Evolutionary conservation across 2,888 invertebrate genomes (phyloP), one percentile per base, ranked within the genome.

Genomic region (Trilocha varians): DNA sequence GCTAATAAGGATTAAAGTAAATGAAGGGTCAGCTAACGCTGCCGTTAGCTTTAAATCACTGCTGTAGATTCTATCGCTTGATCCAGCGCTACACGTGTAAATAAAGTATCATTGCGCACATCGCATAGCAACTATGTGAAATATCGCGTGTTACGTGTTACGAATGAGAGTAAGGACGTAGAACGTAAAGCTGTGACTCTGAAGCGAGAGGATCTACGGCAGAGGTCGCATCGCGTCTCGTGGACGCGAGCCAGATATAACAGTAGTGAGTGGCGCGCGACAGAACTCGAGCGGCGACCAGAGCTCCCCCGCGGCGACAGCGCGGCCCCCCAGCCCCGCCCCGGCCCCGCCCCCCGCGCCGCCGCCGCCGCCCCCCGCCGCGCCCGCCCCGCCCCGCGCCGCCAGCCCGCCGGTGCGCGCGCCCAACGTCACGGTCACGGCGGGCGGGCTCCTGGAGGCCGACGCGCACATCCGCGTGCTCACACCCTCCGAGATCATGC

Each of bases 401-500:
- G 59, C 8, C 18, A 8, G 18, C 18, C 5, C 5, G 5, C 18
- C 18, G 64, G 90, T 89, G 69, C 90, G 90, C 69, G 90, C 90
- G 66, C 90, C 90, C 65, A 90, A 90, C 82, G 90, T 90, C 47
- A 90, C 90, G 64, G 90, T 90, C 58, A 90, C 89, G 83, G 89
- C 90, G 60, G 85, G 83, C 74, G 87, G 87, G 72, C 77, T 83
- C 72, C 82, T 85, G 73, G 79, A 83, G 78, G 83, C 85, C 59
- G 93, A 94, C 87, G 93, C 93, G 85, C 93, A 93, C 87, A 94
- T 94, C 83, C 91, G 94, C 80, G 94, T 94, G 86, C 90, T 94
- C 79, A 94, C 94, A 69, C 94, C 94, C 69, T 93, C 93, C 65
- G 94, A 94, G 90, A 94, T 94, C 83, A 94, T 94, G 94, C 91